These are phyloP conservation scores for Pongo pygmaeus DNA, from an alignment of 2,113 vertebrate genomes.

Conservation along the genomic window DNA sequence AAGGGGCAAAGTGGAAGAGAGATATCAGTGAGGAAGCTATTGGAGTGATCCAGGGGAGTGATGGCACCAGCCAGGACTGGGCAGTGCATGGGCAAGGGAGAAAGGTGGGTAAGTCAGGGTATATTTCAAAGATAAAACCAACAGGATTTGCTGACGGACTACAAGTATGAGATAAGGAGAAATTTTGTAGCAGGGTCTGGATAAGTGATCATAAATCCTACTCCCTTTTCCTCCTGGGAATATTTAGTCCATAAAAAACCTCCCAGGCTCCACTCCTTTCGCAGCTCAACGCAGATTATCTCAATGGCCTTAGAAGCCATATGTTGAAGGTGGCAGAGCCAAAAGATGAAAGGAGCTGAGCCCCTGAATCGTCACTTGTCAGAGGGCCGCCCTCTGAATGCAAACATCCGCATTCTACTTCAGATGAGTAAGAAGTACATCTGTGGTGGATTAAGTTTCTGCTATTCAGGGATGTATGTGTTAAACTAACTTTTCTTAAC, in stretches of 20 bases:
- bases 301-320: background rate
- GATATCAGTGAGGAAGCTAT: background rate
- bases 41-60: too few relatives aligned
- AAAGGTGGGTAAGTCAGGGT: background rate
- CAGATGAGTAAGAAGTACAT: background rate
- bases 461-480: background rate
- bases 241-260: background rate
- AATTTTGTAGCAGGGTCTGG: background rate
- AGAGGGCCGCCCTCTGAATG: background rate
- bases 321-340: background rate
- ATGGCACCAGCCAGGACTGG: too few relatives aligned
- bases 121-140: background rate
- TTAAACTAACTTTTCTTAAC: background rate
- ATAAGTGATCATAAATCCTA: background rate
- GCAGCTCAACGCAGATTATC: background rate
- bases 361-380: background rate
- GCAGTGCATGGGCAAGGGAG: background rate
- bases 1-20: background rate
- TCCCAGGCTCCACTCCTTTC: background rate
- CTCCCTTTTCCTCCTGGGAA: background rate
- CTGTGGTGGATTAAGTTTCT: background rate
- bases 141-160: background rate
- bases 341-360: background rate
- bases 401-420: background rate
- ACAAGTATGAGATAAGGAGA: background rate